phyloP scores from a whole-genome alignment of 2,113 vertebrate species.

The human (Homo sapiens) region DNA sequence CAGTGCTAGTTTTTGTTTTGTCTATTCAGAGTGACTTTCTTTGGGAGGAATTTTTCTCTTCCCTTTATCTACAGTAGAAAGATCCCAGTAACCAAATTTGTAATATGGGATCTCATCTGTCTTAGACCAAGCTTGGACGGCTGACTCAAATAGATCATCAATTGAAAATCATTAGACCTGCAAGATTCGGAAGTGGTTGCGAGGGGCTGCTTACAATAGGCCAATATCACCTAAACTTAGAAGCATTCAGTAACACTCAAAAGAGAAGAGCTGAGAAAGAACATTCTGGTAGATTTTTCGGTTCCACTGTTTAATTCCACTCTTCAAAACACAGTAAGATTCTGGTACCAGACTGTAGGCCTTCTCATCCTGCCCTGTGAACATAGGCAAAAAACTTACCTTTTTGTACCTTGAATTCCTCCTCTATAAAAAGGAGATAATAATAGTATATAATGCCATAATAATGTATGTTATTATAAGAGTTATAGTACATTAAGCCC shows the following conservation, averaged over 20 bases:
- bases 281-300: neutral
- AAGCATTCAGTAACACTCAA: neutral
- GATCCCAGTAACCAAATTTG: neutral
- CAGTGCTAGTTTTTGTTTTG: neutral
- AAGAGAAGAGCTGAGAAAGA: neutral
- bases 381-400: neutral
- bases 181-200: neutral
- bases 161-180: neutral
- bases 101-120: neutral
- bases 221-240: neutral
- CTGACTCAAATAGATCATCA: neutral
- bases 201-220: neutral
- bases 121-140: neutral
- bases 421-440: neutral
- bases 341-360: neutral
- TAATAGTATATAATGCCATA: neutral
- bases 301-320: neutral
- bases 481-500: neutral
- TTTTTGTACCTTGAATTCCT: neutral
- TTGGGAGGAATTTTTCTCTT: neutral
- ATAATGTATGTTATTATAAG: neutral
- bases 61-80: neutral
- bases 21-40: neutral
- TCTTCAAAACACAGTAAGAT: neutral
- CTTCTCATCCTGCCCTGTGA: neutral